Base-by-base conservation (phyloP, 2,113 vertebrate genomes). In the Hypomesus transpacificus region DNA sequence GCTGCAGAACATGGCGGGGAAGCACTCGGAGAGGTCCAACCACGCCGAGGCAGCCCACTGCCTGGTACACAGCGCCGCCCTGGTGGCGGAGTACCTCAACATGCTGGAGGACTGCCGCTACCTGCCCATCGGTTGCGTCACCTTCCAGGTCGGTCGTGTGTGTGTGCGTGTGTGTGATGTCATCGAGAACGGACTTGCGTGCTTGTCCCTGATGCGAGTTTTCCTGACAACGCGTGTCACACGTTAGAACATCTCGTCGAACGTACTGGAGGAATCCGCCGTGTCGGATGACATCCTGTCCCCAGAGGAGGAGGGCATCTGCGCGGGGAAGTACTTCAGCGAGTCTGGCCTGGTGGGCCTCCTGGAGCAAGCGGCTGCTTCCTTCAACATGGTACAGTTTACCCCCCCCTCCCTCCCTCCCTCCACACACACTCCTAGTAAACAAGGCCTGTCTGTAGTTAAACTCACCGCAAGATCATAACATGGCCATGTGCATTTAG, bases 1-100 rank as follows among this genome's bases (percentile, higher is more conserved):
- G 95, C 91, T 97, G 14, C 95, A 96, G 89, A 97, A 96, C 86
- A 97, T 97, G 95, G 95, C 95, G 0, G 92, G 93, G 17, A 96
- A 96, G 57, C 95, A 97, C 60, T 92, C 92, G 0, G 93, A 94
- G 79, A 89, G 93, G 69, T 93, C 91, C 5, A 95, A 96, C 84
- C 95, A 97, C 0, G 95, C 95, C 0, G 95, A 97, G 85, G 94
- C 95, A 0, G 95, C 95, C 0, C 95, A 97, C 81, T 96, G 95
- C 84, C 90, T 95, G 82, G 94, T 97, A 39, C 95, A 97, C 34
- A 94, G 94, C 0, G 95, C 95, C 0, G 95, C 95, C 0, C 89
- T 96, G 74, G 95, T 96, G 77, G 94, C 95, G 0, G 95, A 96
- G 77, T 97, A 96, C 80, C 94, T 96, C 18, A 95, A 94, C 79